Evolutionary conservation across 1,140 invertebrate species (phyloP), one percentile per base, ranked within the genome.

Genomic region (Micrasema longulum): DNA sequence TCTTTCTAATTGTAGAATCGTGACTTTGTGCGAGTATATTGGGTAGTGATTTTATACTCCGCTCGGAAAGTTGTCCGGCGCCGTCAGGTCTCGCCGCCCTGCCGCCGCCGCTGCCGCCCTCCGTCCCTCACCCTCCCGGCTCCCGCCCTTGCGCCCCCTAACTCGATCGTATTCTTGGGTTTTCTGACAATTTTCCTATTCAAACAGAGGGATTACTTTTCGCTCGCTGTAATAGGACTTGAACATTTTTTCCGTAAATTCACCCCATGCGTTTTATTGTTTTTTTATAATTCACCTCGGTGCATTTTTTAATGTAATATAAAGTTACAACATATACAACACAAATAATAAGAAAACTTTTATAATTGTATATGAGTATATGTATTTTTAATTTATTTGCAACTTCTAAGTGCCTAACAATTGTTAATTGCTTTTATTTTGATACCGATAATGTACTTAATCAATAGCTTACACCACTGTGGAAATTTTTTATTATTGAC

Each of bases 1-100:
- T 31, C 36, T 60, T 60, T 41, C 55, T 60, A 60, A 60, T 60
- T 41, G 55, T 60, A 16, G 36, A 20, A 60, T 60, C 55, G 55
- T 60, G 55, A 60, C 55, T 60, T 22, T 20, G 18, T 38, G 26
- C 3, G 3, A 2, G 26, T 31, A 7, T 31, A 31, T 31, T 7
- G 26, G 26, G 55, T 60, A 60, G 31, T 41, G 55, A 41, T 60
- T 60, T 60, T 41, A 22, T 60, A 38, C 41, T 60, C 55, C 35
- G 35, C 55, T 22, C 55, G 36, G 55, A 60, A 60, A 60, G 35
- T 60, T 60, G 63, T 62, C 20, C 52, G 73, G 69, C 73, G 73
- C 73, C 73, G 57, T 38, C 52, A 43, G 20, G 73, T 74, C 73
- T 74, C 62, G 73, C 63, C 73, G 48, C 35, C 62, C 43, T 48